These are phyloP conservation scores for Aspidiotus destructor DNA, from an alignment of 2,888 invertebrate species.

Conservation along the genomic window DNA sequence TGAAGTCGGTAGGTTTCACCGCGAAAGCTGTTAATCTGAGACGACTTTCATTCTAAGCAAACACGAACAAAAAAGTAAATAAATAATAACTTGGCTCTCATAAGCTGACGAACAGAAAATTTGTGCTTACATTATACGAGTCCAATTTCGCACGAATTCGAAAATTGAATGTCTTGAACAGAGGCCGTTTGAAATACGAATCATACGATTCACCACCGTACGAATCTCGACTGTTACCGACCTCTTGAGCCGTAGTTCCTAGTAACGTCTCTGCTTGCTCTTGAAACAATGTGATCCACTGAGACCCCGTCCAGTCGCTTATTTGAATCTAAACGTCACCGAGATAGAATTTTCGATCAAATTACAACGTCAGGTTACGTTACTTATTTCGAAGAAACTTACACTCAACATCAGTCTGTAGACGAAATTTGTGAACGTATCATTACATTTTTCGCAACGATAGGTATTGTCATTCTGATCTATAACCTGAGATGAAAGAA, in stretches of 20 bases:
- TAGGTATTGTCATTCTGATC: slow-evolving; percentile 80
- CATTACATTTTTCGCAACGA: slow-evolving; percentile 90
- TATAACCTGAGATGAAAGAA: slow-evolving; percentile 46
- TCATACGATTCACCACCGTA: slow-evolving; percentile 55
- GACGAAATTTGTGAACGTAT: slow-evolving; percentile 73
- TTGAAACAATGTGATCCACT: slow-evolving; percentile 86
- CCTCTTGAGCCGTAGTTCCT: slow-evolving; percentile 58
- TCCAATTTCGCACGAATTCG: slow-evolving; percentile 83
- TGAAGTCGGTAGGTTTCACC: slow-evolving; percentile 63
- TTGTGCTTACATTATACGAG: slow-evolving; percentile 68
- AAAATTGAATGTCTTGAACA: slow-evolving; percentile 71
- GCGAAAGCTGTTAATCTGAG: slow-evolving; percentile 64
- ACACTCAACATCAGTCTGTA: slow-evolving; percentile 64
- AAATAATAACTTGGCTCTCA: too few species aligned
- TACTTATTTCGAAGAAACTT: slow-evolving; percentile 42
- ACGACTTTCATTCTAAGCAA: slow-evolving; percentile 56
- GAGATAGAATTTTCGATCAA: slow-evolving; percentile 42
- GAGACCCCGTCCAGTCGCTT: slow-evolving; percentile 75
- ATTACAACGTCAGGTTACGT: background rate
- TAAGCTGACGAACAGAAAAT: background rate
- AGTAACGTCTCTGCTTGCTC: slow-evolving; percentile 70
- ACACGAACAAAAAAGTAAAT: too few species aligned
- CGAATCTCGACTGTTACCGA: slow-evolving; percentile 60
- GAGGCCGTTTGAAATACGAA: slow-evolving; percentile 59
- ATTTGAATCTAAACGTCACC: slow-evolving; percentile 53